These are phyloP conservation scores for Barypeithes pellucidus DNA, from an alignment of 2,888 invertebrate species.

Conservation along the genomic window DNA sequence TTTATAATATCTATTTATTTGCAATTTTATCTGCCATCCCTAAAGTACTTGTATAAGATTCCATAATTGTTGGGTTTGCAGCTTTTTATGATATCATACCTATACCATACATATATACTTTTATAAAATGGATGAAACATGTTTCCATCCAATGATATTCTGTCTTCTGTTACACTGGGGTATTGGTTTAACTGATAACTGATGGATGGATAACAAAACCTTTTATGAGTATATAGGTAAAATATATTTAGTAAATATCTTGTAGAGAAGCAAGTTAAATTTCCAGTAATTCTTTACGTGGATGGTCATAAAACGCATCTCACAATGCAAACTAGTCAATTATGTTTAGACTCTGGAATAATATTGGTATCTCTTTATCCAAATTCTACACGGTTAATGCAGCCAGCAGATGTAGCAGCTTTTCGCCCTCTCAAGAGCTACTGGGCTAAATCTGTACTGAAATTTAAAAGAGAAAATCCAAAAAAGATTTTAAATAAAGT, in stretches of 20 bases:
- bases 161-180: conserved; percentile 47
- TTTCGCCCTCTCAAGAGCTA: conserved; percentile 31
- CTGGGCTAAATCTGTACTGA: conserved; percentile 25
- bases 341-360: conserved; percentile 40
- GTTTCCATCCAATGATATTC: conserved; percentile 56
- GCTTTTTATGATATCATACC: too few relatives aligned
- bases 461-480: conserved; percentile 32
- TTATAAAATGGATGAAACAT: conserved; percentile 65
- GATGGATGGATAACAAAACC: conserved; percentile 59
- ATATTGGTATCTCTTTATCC: conserved; percentile 59
- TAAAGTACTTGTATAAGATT: too few relatives aligned
- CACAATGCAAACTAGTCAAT: conserved; percentile 31
- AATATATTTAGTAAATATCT: conserved; percentile 62
- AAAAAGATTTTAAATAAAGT: conserved; percentile 16
- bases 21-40: too few relatives aligned
- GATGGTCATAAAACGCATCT: conserved; percentile 58
- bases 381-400: conserved; percentile 35
- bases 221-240: conserved; percentile 61
- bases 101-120: too few relatives aligned
- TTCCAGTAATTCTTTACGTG: conserved; percentile 65
- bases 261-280: conserved; percentile 55
- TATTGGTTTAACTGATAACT: conserved; percentile 30
- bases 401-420: conserved; percentile 38
- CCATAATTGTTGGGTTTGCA: too few relatives aligned
- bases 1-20: too few relatives aligned